A percentile compares a stretch with the other conserved stretches of the same genome.
Evolutionary conservation across 2,888 invertebrate species (phyloP).

Genomic region (Rhagonycha fulva): DNA sequence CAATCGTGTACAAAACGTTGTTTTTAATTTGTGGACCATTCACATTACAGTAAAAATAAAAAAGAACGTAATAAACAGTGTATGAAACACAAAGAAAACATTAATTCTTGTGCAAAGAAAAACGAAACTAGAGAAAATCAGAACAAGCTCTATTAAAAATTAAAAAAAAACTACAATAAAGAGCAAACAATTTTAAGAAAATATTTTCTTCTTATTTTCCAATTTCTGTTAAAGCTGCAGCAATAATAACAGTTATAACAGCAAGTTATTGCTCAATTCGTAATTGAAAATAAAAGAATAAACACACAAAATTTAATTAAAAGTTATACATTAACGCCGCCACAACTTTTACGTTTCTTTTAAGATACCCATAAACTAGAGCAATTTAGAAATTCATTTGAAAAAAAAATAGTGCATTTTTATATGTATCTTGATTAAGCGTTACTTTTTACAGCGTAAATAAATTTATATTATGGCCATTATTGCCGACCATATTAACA

Average conservation of each 20-base stretch:
- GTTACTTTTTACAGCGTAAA: background rate
- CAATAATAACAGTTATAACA: background rate
- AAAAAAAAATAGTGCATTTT: background rate
- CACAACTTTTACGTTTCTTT: constrained; percentile 1
- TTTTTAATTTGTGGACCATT: background rate
- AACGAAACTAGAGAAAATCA: background rate
- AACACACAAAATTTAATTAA: background rate
- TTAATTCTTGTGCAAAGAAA: background rate
- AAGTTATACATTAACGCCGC: background rate
- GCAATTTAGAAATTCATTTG: constrained; percentile 1
- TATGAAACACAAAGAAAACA: background rate
- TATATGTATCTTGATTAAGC: background rate
- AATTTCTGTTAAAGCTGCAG: background rate
- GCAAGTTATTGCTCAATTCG: background rate
- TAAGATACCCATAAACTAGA: background rate
- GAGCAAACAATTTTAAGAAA: background rate
- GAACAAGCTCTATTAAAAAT: background rate
- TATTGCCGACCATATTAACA: background rate
- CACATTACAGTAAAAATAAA: background rate
- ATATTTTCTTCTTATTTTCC: background rate
- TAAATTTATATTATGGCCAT: background rate
- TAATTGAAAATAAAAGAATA: background rate
- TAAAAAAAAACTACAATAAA: background rate
- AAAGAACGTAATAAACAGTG: background rate
- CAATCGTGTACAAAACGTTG: background rate